Base-by-base conservation (phyloP, 2,113 vertebrate genomes). In the Dicentrarchus labrax region DNA sequence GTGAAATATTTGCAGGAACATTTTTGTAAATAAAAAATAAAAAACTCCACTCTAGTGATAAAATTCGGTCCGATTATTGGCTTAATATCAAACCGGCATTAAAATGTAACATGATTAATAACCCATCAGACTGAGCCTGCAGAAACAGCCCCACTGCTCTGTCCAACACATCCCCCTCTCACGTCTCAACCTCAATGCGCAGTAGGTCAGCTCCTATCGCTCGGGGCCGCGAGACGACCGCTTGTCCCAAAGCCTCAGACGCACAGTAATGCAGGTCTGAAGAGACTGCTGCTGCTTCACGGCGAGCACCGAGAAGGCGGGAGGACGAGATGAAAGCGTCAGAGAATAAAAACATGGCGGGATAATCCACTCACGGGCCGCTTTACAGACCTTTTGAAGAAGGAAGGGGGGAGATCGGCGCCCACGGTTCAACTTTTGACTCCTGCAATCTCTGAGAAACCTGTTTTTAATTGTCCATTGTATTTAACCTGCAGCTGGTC, bases 361-460 rank as follows among this genome's bases (percentile, higher is more conserved):
- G 86, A 77, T 91, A 89, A 92, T 92, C 90, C 87, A 91, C 72
- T 89, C 90, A 66, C 50, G n/a, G 19, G 62, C 54, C 53, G 51
- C 19, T 77, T 85, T 80, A 78, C 71, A 66, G 79, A 43, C 30
- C 48, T 78, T 90, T 59, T 83, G 64, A 72, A 68, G 81, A 36
- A 53, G 3, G 57, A 13, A 3, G 59, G 64, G 62, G 76, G 51
- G 66, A 21, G 12, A 6, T 19, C 8, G 19, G 16, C 0, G 36
- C 68, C 74, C 83, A 62, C 57, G 68, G 39, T 51, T 89, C 48
- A 89, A 89, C 90, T 89, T 78, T 82, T 89, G 72, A 84, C 89
- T 80, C 60, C 45, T 4, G 11, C n/a, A 47, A 53, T 39, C 65
- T 47, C 43, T n/a, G 47, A 70, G 19, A 61, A 70, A n/a, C 6